Evolutionary conservation across 92 coral and sea anemone species (phyloP).

Genomic region (Bergia puertoricense): DNA sequence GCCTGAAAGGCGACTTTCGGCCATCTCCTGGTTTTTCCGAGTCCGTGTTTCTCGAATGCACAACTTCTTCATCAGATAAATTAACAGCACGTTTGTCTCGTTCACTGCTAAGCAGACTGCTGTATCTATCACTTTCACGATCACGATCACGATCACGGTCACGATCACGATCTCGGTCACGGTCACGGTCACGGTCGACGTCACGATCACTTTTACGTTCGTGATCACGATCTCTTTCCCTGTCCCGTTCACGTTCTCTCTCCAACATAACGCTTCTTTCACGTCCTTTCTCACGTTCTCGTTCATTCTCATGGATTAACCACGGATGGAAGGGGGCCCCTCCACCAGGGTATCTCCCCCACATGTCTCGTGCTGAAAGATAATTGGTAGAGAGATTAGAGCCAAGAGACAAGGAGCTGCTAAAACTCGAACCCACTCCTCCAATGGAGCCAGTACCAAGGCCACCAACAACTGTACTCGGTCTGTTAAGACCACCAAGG

Average conservation of each 20-base stretch:
- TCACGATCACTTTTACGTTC: constrained; percentile 20
- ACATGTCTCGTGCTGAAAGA: constrained; percentile 55
- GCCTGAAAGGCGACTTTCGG: constrained; percentile 55
- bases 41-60: constrained; percentile 31
- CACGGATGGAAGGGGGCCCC: constrained; percentile 69
- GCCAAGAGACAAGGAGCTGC: constrained; percentile 52
- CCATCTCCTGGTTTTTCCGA: constrained; percentile 43
- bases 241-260: constrained; percentile 61
- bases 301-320: constrained; percentile 73
- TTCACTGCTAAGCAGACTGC: constrained; percentile 29
- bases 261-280: constrained; percentile 50
- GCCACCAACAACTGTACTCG: constrained; percentile 67
- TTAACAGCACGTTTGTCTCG: constrained; percentile 36
- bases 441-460: constrained; percentile 59
- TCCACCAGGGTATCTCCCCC: constrained; percentile 69
- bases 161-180: constrained; percentile 2
- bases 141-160: constrained; percentile 43
- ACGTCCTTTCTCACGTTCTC: constrained; percentile 73
- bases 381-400: constrained; percentile 61
- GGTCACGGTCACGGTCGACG: constrained; percentile 17
- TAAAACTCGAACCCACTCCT: constrained; percentile 62
- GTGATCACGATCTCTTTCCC: constrained; percentile 56
- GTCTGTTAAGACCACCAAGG: constrained; percentile 53
- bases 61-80: constrained; percentile 40
- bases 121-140: constrained; percentile 33